Percentiles rank a stretch among this genome's conserved stretches.
Conservation (phyloP, 2,113 vertebrate genomes). For the Lampris megalopsis region DNA sequence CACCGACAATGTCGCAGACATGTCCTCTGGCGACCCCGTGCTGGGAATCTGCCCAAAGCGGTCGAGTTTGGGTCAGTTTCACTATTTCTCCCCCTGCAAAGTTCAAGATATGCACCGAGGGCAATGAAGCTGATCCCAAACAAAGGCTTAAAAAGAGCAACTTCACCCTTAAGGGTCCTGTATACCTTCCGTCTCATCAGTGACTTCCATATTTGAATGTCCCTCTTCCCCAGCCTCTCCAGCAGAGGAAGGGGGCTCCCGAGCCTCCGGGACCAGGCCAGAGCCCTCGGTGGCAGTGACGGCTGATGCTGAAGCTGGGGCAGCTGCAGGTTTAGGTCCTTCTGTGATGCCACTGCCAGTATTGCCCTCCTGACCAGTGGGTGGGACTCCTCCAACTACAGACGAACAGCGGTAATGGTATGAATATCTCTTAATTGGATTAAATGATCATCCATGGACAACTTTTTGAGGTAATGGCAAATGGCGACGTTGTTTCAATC, state of each 20-base stretch:
- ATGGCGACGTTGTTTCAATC: not conserved
- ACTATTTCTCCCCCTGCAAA: not conserved
- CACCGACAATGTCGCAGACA: not conserved
- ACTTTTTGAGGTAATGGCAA: constrained; percentile 12
- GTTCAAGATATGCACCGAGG: not conserved
- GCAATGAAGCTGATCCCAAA: not conserved
- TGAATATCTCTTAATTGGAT: constrained; percentile 8
- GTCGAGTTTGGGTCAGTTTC: not conserved
- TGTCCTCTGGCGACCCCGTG: not conserved
- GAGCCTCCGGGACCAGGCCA: constrained; percentile 21
- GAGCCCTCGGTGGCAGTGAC: constrained; percentile 16
- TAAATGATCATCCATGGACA: not conserved
- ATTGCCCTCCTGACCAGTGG: constrained; percentile 82
- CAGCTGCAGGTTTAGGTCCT: constrained; percentile 71
- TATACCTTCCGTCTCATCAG: constrained; percentile 66
- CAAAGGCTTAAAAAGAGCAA: constrained; percentile 14
- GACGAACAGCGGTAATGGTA: constrained; percentile 54
- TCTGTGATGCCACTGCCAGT: constrained; percentile 79
- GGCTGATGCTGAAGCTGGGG: constrained; percentile 47
- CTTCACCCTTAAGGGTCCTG: constrained; percentile 4
- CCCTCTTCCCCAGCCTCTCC: constrained; percentile 39
- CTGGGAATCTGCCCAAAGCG: not conserved
- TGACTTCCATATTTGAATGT: constrained; percentile 49
- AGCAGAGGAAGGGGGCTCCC: constrained; percentile 24
- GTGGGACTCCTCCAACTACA: constrained; percentile 83